Evolutionary conservation across 2,797 vertebrate genomes (phyloP).

Genomic region (Melanotaenia maccullochi): DNA sequence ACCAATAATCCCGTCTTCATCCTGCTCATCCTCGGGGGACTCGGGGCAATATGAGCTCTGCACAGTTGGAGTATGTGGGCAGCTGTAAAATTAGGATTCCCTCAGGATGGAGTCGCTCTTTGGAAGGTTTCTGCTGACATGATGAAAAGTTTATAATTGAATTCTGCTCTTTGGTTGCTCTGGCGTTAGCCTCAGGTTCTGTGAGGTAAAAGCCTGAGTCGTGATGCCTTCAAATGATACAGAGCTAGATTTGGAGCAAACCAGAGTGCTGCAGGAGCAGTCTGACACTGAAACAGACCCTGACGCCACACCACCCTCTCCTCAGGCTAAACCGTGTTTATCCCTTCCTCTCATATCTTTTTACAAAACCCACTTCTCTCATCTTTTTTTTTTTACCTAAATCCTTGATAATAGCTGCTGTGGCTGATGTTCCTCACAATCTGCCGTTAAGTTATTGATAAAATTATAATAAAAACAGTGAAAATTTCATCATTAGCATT

Average conservation of each 20-base stretch:
- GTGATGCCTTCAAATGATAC: not conserved
- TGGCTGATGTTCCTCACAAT: not conserved
- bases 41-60: conserved; percentile 17
- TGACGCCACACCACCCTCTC: not conserved
- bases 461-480: not conserved
- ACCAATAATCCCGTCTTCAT: conserved; percentile 34
- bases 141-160: conserved; percentile 43
- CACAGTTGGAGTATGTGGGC: conserved; percentile 27
- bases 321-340: not conserved
- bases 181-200: conserved; percentile 9
- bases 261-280: conserved; percentile 2
- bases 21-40: conserved; percentile 18
- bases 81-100: conserved; percentile 54
- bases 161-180: conserved; percentile 32
- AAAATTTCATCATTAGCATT: too few species aligned
- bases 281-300: not conserved
- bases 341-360: conserved; percentile 11
- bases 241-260: not conserved
- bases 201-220: not conserved
- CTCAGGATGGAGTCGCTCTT: conserved; percentile 17
- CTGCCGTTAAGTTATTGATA: not conserved
- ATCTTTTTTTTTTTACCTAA: not conserved
- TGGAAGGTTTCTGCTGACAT: conserved; percentile 47
- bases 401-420: not conserved
- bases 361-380: not conserved